Base-by-base conservation (phyloP, 2,113 vertebrate species). In the Cryptotis parvus region DNA sequence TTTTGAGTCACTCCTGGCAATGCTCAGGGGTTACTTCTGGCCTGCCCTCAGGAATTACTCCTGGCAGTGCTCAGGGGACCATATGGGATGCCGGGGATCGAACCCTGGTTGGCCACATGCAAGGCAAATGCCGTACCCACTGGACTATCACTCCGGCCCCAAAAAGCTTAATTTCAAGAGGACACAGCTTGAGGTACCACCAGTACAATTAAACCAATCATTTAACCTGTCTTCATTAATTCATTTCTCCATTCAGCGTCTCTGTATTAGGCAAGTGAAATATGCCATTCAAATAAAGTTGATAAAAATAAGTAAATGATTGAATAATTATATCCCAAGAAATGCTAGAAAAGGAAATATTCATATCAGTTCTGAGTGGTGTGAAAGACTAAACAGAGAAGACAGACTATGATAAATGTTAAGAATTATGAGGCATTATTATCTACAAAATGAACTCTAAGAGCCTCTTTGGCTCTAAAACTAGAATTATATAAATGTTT, bases 191-290 rank as follows among this genome's bases (percentile, higher is more conserved):
- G 81, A 73, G 4, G 49, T 78, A 73, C 33, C 81, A 2, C 20
- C 3, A 63, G 24, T 39, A 84, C 55, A 31, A n/a, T 63, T 24
- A 75, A 69, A 49, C 24, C 91, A 76, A 78, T 83, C 22, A 70
- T 78, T 43, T 83, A 77, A 89, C 49, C 35, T 70, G 82, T 87
- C 65, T 55, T 94, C 39, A 43, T 76, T 63, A 86, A 65, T 82
- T 78, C 20, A 11, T 79, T 79, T 91, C 81, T 41, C 18, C 35
- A 39, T 61, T 87, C 27, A 82, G 82, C 65, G 75, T 9, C 29
- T 1, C 63, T 82, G 27, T 68, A 1, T 61, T 82, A 75, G 58
- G 5, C 5, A 70, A 55, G 5, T n/a, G 70, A 14, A 35, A 74
- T 63, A 63, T 84, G 72, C 8, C 11, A 7, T 77, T 52, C 9